Conservation (phyloP, 2,113 vertebrate genomes). For the Petroica traversi region DNA sequence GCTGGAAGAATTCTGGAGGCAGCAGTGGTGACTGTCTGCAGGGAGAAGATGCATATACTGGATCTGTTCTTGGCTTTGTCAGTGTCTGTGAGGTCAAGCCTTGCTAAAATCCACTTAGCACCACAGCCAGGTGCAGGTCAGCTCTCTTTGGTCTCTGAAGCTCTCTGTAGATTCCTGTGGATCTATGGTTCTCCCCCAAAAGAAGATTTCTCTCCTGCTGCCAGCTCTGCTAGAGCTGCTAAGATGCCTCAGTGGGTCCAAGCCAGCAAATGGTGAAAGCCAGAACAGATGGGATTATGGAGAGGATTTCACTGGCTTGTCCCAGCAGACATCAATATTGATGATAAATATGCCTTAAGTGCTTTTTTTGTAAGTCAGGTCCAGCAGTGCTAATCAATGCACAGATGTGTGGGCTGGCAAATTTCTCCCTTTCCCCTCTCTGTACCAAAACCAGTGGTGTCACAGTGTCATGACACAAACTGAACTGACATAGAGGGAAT, state of each 20-base stretch:
- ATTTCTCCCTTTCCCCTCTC: not conserved
- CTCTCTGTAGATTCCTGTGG: not conserved
- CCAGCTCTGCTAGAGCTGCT: not conserved
- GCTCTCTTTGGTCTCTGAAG: not conserved
- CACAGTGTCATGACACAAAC: not conserved
- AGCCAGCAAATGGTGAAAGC: not conserved
- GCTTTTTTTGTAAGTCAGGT: not conserved
- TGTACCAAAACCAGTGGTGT: not conserved
- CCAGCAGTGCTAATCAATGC: not conserved
- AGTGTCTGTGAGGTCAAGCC: not conserved
- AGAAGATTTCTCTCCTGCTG: not conserved
- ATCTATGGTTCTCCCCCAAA: not conserved
- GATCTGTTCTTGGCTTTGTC: not conserved
- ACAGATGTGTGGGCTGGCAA: not conserved
- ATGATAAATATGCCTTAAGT: not conserved
- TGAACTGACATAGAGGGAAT: not conserved
- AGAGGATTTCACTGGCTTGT: not conserved
- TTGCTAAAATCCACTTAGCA: not conserved
- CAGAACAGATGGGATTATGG: not conserved
- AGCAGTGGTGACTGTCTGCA: not conserved
- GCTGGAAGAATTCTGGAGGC: not conserved
- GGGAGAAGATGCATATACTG: not conserved
- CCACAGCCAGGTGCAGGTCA: not conserved
- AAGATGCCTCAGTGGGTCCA: not conserved
- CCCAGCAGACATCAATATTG: not conserved